phyloP scores from a whole-genome alignment of 2,888 invertebrate genomes.

The Luffia ferchaultella region DNA sequence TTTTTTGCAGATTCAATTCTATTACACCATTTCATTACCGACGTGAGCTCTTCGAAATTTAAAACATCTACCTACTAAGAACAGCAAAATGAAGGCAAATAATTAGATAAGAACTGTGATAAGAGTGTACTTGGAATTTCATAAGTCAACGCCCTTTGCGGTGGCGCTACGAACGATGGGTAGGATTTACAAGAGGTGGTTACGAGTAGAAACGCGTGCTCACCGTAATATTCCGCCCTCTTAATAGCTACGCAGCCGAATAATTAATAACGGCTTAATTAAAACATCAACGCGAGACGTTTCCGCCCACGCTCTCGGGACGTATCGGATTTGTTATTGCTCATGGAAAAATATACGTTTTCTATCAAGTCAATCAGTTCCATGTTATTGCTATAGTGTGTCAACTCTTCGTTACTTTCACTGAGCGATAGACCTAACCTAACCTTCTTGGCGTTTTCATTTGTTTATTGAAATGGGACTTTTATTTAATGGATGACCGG shows the following conservation, averaged over 20 bases:
- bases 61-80: too few relatives aligned
- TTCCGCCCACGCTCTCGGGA: conserved; percentile 33
- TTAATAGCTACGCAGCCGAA: conserved; percentile 48
- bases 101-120: not conserved
- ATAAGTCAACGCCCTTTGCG: conserved; percentile 12
- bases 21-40: too few relatives aligned
- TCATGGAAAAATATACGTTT: too few relatives aligned
- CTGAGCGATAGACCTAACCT: too few relatives aligned
- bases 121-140: conserved; percentile 14
- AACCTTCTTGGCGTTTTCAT: too few relatives aligned
- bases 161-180: not conserved
- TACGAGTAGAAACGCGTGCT: conserved; percentile 28
- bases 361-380: too few relatives aligned
- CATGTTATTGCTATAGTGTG: too few relatives aligned
- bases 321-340: not conserved
- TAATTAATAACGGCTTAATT: conserved; percentile 60
- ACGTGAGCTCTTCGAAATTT: too few relatives aligned
- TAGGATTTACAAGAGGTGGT: not conserved
- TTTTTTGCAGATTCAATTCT: too few relatives aligned
- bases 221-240: conserved; percentile 49
- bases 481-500: too few relatives aligned
- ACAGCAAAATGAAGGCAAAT: not conserved
- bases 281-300: conserved; percentile 46
- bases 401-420: too few relatives aligned
- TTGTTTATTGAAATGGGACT: too few relatives aligned